Base-by-base conservation (phyloP, 2,113 vertebrate genomes). In the Trogon melanurus region DNA sequence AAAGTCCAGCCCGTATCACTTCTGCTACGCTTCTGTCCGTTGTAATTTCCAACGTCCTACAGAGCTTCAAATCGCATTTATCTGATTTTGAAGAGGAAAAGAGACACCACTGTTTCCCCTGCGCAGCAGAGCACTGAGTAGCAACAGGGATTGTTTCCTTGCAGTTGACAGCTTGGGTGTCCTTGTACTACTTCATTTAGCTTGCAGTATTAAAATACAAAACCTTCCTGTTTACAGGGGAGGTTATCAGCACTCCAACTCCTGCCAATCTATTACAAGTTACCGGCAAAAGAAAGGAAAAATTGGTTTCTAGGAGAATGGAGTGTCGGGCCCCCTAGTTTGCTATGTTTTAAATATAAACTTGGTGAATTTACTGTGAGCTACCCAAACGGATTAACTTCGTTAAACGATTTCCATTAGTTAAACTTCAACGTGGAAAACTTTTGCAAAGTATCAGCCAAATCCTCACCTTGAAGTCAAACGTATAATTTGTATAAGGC, bases 401-500 rank as follows among this genome's bases (percentile, higher is more conserved):
- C 20, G 25, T 36, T 54, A 18, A 91, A 58, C 38, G 50, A 36
- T n/a, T 75, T 38, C 6, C 38, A 23, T 30, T 26, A 17, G n/a
- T 45, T 67, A 60, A 75, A 45, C 78, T 75, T 69, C 25, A 53
- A 72, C 56, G 51, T 6, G 9, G 32, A 58, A 62, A 73, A n/a
- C 9, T 27, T 48, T 32, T n/a, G 27, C 20, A 38, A 89, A 96
- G 36, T 14, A 61, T 9, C 50, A 65, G 44, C 62, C 27, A 62
- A 51, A 69, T 34, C 78, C 93, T 91, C 91, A 99, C 99, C 99
- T 99, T 99, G 97, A 99, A 99, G 96, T 99, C 99, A 70, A 98
- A 99, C 29, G 99, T 99, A 94, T 99, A 99, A 98, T 99, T 99
- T 62, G 99, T 99, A 57, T 99, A 99, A 99, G 99, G 99, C 99